Evolutionary conservation across 2,888 invertebrate genomes (phyloP).

Genomic region (Lysandra bellargus): DNA sequence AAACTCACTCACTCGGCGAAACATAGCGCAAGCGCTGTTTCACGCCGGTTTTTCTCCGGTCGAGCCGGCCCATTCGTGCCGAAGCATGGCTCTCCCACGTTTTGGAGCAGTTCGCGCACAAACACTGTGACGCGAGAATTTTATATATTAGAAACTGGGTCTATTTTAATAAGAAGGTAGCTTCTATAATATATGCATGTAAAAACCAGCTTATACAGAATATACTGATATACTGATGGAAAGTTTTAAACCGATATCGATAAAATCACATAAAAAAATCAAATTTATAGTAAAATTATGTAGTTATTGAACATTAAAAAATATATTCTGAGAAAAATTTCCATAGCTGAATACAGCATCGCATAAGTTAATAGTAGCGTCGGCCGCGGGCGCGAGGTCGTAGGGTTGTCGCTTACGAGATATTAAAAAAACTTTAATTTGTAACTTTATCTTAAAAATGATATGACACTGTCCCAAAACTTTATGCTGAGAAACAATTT

Average conservation of each 20-base stretch:
- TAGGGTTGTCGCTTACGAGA: slow-evolving; percentile 44
- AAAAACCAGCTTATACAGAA: too few species aligned
- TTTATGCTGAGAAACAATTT: not conserved
- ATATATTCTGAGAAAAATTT: slow-evolving; percentile 51
- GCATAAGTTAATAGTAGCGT: slow-evolving; percentile 74
- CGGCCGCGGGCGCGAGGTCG: slow-evolving; percentile 67
- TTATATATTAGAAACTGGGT: too few species aligned
- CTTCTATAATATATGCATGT: too few species aligned
- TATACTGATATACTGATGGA: not conserved
- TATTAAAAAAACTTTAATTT: not conserved
- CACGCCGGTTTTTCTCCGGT: too few species aligned
- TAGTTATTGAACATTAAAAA: slow-evolving; percentile 35
- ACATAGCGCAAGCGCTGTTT: too few species aligned
- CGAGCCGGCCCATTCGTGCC: too few species aligned
- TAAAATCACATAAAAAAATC: slow-evolving; percentile 30
- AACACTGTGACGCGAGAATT: too few species aligned
- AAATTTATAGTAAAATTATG: slow-evolving; percentile 21
- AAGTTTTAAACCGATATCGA: slow-evolving; percentile 15
- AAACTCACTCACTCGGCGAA: too few species aligned
- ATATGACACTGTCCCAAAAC: not conserved
- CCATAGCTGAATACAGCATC: slow-evolving; percentile 66
- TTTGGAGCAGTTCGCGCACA: too few species aligned
- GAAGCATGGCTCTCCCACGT: too few species aligned
- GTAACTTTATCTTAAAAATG: not conserved
- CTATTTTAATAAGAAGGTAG: too few species aligned